These are phyloP conservation scores for Todiramphus chloris DNA, from an alignment of 2,113 vertebrate species.

Conservation along the genomic window DNA sequence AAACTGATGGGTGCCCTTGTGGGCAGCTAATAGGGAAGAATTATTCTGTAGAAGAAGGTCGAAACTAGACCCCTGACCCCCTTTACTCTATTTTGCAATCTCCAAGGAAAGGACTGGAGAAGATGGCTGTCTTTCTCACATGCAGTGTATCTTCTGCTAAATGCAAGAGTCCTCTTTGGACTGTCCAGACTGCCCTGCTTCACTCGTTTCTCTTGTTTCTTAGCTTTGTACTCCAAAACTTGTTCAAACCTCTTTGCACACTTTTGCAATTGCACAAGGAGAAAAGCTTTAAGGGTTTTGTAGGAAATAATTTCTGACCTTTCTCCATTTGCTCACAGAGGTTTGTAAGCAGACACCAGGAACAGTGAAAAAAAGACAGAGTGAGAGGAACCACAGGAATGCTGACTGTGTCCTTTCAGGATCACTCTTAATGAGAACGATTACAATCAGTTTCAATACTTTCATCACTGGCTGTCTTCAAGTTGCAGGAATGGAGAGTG, in stretches of 20 bases:
- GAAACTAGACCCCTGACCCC: fast-evolving
- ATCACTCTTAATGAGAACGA: background rate
- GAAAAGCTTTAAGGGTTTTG: background rate
- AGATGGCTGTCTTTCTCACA: background rate
- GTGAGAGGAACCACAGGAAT: background rate
- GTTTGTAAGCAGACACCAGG: background rate
- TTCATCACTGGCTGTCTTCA: background rate
- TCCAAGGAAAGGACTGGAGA: background rate
- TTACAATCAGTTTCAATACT: background rate
- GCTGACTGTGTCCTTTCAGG: background rate
- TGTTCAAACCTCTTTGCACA: background rate
- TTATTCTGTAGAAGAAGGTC: background rate
- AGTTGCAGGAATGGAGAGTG: background rate
- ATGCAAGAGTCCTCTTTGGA: background rate
- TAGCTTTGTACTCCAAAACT: background rate
- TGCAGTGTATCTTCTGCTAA: fast-evolving
- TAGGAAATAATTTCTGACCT: background rate
- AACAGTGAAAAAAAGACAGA: fast-evolving
- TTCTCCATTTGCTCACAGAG: background rate
- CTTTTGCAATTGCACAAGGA: fast-evolving
- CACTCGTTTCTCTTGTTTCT: background rate
- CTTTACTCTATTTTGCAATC: background rate
- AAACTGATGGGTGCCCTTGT: background rate
- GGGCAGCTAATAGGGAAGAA: background rate
- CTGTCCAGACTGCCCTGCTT: background rate